Conservation (phyloP, 2,888 invertebrate species). For the Odiellus spinosus region DNA sequence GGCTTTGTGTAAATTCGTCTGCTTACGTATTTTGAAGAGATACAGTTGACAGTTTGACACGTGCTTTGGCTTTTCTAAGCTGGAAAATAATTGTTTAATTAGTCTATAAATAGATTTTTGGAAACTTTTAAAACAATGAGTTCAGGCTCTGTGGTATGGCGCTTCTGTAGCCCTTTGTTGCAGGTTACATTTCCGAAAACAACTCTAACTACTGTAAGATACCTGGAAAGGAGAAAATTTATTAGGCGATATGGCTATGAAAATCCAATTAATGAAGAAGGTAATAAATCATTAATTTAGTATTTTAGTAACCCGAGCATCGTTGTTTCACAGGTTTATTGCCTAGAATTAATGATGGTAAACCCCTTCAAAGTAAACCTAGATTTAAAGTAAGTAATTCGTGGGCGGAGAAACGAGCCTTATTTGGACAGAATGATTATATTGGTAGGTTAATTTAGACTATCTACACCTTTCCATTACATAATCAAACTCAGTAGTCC, state of each 20-base stretch:
- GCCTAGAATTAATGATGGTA: conserved; percentile 43
- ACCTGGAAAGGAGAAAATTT: conserved; percentile 2
- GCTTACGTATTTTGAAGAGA: no score
- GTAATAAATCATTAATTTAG: conserved; percentile 4
- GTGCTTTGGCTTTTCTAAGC: no score
- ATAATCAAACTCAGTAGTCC: no score
- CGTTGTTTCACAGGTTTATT: conserved; percentile 39
- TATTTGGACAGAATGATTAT: conserved; percentile 92
- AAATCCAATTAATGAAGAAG: conserved; percentile 11
- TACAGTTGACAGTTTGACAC: no score
- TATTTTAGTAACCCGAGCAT: neutral
- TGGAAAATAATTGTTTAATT: no score
- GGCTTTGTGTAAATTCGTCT: no score
- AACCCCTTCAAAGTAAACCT: conserved; percentile 41
- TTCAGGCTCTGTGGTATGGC: no score
- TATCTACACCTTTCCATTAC: neutral
- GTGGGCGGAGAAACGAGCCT: conserved; percentile 59
- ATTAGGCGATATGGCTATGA: conserved; percentile 17
- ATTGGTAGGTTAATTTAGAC: conserved; percentile 42
- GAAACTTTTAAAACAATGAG: no score
- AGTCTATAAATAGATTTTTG: no score
- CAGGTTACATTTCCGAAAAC: no score
- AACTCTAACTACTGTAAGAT: neutral
- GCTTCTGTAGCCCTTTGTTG: no score
- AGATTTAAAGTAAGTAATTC: conserved; percentile 47